Conservation (phyloP, 1,140 invertebrate genomes). For the Archivesica marissinica region DNA sequence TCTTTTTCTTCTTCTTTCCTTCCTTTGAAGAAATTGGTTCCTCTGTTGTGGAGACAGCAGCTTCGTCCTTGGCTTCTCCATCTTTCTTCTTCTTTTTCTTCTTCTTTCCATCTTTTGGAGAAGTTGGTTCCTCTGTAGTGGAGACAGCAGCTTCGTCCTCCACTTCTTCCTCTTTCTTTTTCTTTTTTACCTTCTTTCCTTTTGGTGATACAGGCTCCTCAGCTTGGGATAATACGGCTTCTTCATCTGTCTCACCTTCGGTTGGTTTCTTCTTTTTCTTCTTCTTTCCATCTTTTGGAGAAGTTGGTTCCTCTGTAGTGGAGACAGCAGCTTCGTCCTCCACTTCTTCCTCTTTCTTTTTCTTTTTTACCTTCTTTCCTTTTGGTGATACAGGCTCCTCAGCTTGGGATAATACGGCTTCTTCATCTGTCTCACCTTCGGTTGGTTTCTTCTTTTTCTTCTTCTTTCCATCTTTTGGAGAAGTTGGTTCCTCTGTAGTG, state of each 20-base stretch:
- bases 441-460: constrained; percentile 66
- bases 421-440: constrained; percentile 43
- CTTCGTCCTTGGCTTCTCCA: constrained; percentile 40
- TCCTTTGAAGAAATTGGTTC: constrained; percentile 51
- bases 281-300: constrained; percentile 67
- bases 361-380: constrained; percentile 65
- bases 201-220: constrained; percentile 51
- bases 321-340: constrained; percentile 64
- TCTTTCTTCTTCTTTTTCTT: constrained; percentile 68
- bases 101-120: constrained; percentile 47
- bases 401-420: constrained; percentile 31
- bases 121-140: constrained; percentile 50
- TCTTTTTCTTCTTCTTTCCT: constrained; percentile 64
- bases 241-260: constrained; percentile 61
- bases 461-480: constrained; percentile 47
- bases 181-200: constrained; percentile 71
- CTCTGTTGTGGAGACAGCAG: constrained; percentile 33
- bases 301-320: constrained; percentile 55
- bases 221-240: constrained; percentile 43
- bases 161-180: constrained; percentile 50
- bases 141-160: constrained; percentile 54
- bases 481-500: constrained; percentile 50
- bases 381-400: constrained; percentile 56
- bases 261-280: constrained; percentile 69
- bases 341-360: constrained; percentile 60